These are phyloP conservation scores for Pollenia griseotomentosa DNA, from an alignment of 2,888 invertebrate species.

Conservation along the genomic window DNA sequence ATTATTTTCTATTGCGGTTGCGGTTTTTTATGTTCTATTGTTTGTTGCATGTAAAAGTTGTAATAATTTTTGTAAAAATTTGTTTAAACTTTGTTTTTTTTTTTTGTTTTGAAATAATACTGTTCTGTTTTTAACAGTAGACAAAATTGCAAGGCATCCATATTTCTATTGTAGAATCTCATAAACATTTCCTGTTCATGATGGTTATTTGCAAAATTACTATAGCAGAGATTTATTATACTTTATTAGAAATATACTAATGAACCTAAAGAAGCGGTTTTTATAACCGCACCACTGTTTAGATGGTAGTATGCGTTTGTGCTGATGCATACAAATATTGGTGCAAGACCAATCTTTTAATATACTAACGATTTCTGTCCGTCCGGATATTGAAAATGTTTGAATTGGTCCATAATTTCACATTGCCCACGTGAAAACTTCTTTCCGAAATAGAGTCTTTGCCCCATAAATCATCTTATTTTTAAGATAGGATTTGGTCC, in stretches of 20 bases:
- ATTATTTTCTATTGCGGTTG: slow-evolving; percentile 62
- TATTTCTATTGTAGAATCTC: background rate
- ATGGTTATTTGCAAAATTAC: background rate
- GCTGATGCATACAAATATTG: too few relatives aligned
- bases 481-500: too few relatives aligned
- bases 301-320: too few relatives aligned
- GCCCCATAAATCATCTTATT: too few relatives aligned
- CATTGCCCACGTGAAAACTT: too few relatives aligned
- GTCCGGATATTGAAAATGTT: too few relatives aligned
- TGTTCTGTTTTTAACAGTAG: background rate
- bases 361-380: too few relatives aligned
- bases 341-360: too few relatives aligned
- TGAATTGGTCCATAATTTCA: too few relatives aligned
- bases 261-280: background rate
- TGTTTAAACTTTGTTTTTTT: background rate
- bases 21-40: slow-evolving; percentile 37
- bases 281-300: too few relatives aligned
- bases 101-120: background rate
- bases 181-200: slow-evolving; percentile 23
- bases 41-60: slow-evolving; percentile 47
- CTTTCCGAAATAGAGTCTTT: too few relatives aligned
- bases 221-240: background rate
- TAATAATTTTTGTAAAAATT: slow-evolving; percentile 35
- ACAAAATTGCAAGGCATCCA: background rate
- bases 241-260: background rate